Conservation (phyloP, 2,797 vertebrate genomes). For the Anableps anableps region DNA sequence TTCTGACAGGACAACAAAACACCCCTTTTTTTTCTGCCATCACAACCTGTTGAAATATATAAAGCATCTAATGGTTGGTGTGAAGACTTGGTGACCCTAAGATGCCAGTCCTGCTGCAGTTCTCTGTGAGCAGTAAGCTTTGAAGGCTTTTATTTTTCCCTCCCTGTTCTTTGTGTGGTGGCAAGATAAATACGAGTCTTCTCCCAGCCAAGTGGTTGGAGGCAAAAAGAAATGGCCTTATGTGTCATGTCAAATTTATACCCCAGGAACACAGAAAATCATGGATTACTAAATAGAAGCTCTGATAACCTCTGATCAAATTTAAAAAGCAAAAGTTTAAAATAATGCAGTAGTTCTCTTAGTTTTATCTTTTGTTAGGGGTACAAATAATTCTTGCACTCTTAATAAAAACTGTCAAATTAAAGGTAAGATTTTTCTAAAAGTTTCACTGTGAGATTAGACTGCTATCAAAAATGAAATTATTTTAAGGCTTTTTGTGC, state of each 20-base stretch:
- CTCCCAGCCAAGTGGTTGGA: background rate
- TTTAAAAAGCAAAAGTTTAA: background rate
- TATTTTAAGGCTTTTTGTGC: background rate
- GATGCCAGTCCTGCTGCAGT: background rate
- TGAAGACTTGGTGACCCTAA: background rate
- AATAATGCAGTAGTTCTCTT: background rate
- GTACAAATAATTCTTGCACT: background rate
- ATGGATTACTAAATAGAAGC: background rate
- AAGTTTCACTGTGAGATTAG: background rate
- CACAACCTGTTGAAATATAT: background rate
- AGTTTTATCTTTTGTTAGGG: background rate
- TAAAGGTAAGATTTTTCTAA: background rate
- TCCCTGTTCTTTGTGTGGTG: background rate
- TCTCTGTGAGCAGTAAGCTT: background rate
- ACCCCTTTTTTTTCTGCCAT: background rate
- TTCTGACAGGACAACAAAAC: background rate
- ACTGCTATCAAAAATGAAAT: background rate
- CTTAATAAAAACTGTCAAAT: background rate
- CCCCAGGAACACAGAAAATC: background rate
- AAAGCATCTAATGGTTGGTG: background rate
- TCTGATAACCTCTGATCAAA: background rate
- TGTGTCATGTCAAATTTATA: background rate
- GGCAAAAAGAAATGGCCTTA: background rate
- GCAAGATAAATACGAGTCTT: slow-evolving; percentile 2
- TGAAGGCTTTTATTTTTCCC: background rate